Evolutionary conservation across 2,797 vertebrate species (phyloP), one percentile per base, ranked within the genome.

Genomic region (Philypnodon macrostomus): DNA sequence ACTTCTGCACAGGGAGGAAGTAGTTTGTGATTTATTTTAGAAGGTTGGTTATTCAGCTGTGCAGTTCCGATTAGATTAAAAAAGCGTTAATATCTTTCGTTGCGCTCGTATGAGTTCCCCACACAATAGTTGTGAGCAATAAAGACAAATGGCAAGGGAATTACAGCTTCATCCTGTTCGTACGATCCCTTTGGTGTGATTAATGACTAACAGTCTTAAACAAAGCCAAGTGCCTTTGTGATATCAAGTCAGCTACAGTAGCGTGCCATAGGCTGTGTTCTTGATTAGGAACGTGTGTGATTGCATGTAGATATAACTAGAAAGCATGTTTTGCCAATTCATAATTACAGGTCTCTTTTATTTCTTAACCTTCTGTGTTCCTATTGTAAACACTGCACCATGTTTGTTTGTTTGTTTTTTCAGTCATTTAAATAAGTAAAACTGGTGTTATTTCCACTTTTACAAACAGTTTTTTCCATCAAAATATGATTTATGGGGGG

Each of bases 11-110:
- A n/a, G 27, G 37, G 26, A 60, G 40, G 36, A 67, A 73, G 45
- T 34, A 27, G 53, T 53, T 37, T 27, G 35, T 75, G 52, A 72
- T 70, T 68, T 63, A 66, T 69, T 67, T 47, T 56, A 62, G 54
- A 13, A 46, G 17, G 26, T 15, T 27, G 36, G 41, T 44, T 53
- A 42, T 74, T 61, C 31, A 21, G 33, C 35, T 35, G 18, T 75
- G 58, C 54, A 40, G 4, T 48, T 66, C 53, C 46, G 40, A 72
- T 67, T 63, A 46, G 51, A 68, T 68, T 58, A 48, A 35, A 55
- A 63, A 24, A 50, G 21, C 19, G 76, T 63, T 64, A 58, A 75
- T 79, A 61, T 72, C 47, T n/a, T 34, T 54, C 42, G 32, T 19
- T 6, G 15, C 33, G 31, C 31, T 35, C 21, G 10, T 24, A 24